Evolutionary conservation across 30 jellyfish, hydroid and myxozoan genomes (phyloP), one percentile per base, ranked within the genome.

Genomic region (Mastigias papua): DNA sequence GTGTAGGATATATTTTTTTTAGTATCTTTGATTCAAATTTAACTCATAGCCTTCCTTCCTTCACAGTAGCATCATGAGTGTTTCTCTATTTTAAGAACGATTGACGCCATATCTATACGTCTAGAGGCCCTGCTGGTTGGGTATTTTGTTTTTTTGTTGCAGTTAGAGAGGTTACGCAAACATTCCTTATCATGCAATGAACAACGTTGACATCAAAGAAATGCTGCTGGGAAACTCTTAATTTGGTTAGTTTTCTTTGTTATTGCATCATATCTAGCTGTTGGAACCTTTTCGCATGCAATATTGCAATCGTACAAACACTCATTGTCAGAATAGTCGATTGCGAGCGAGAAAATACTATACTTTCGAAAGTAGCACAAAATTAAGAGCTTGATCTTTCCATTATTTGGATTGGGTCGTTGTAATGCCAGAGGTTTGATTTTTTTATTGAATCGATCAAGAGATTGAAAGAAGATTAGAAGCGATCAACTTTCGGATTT

Each of bases 251-350:
- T 63, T 5, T n/a, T 63, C 20, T 2, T 27, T 27, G 74, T n/a
- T 42, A 25, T 26, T 15, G 74, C 74, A 63, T 25, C 42, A 37
- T 25, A n/a, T 5, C 37, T 17, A 27, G 37, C 74, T 63, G 46
- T 26, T 63, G 74, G 74, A 63, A 42, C 23, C 74, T 42, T 42
- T 15, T n/a, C n/a, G n/a, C n/a, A n/a, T n/a, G n/a, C n/a, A n/a
- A n/a, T n/a, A n/a, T n/a, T n/a, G n/a, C n/a, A n/a, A 4, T 42
- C 54, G 13, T 15, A 15, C 13, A 42, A 42, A 42, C 54, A 42
- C 13, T 42, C 54, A 42, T 4, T 15, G 13, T 15, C 13, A 15
- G 54, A 4, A 42, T 15, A 15, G 7, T 15, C 13, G 54, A 42
- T 4, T 4, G 54, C 54, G 54, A 15, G 13, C 13, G 54, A 42